A percentile compares a stretch with the other conserved stretches of the same genome.
These are phyloP conservation scores for Australoheros facetus DNA, from an alignment of 2,797 vertebrate genomes.

Conservation along the genomic window DNA sequence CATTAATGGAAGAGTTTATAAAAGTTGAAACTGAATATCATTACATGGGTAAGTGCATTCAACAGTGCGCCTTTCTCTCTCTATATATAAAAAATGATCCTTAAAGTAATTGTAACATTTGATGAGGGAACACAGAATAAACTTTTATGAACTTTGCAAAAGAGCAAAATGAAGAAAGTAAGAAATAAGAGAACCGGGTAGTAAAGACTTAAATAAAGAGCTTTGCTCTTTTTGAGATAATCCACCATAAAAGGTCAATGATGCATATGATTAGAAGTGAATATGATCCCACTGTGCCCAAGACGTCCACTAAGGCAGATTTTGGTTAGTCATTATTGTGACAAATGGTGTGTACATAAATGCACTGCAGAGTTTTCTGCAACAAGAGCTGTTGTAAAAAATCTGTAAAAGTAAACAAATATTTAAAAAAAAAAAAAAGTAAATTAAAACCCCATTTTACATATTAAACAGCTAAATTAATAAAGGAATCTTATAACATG, in stretches of 20 bases:
- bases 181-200: conserved; percentile 35
- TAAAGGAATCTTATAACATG: conserved; percentile 1
- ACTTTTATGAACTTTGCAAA: conserved; percentile 35
- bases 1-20: conserved; percentile 13
- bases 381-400: conserved; percentile 8
- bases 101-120: conserved; percentile 30
- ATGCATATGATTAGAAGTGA: conserved; percentile 52
- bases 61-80: neutral
- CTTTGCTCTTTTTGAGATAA: conserved; percentile 29
- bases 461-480: conserved; percentile 29
- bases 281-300: neutral
- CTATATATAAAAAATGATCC: neutral
- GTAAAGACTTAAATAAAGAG: conserved; percentile 40
- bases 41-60: conserved; percentile 2
- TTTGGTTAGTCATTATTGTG: conserved; percentile 28
- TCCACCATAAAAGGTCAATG: conserved; percentile 37
- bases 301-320: conserved; percentile 2
- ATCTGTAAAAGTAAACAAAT: conserved; percentile 3
- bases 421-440: neutral
- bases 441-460: conserved; percentile 16
- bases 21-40: conserved; percentile 16
- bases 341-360: conserved; percentile 24
- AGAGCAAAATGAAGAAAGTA: conserved; percentile 42
- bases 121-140: conserved; percentile 35
- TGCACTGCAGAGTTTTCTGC: conserved; percentile 12